phyloP scores from a whole-genome alignment of 2,113 vertebrate genomes.

The Phalacrocorax pelagicus region DNA sequence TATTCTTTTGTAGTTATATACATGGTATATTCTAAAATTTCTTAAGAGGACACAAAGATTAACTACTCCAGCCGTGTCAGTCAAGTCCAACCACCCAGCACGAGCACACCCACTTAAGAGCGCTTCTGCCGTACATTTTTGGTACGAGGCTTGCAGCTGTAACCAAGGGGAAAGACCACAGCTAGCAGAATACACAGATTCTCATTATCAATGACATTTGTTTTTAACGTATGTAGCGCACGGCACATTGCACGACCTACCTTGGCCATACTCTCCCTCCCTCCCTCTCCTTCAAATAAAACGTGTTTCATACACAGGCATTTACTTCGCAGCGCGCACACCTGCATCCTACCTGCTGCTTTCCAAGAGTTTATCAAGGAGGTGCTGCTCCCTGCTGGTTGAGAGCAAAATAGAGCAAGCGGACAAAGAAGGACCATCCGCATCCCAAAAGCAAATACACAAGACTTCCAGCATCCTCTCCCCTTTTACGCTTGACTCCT shows the following conservation, averaged over 20 bases:
- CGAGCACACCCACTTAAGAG: background rate
- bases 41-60: background rate
- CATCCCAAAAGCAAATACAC: background rate
- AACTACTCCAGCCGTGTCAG: background rate
- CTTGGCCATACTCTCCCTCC: background rate
- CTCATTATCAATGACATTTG: background rate
- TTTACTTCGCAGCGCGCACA: background rate
- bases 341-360: background rate
- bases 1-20: background rate
- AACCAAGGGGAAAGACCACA: background rate
- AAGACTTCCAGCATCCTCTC: background rate
- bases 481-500: background rate
- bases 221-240: background rate
- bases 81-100: background rate
- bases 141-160: background rate
- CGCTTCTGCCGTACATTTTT: background rate
- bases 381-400: constrained; percentile 66
- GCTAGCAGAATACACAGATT: background rate
- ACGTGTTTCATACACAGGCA: accelerated
- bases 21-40: background rate
- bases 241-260: background rate
- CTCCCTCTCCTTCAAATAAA: background rate
- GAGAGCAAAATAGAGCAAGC: background rate
- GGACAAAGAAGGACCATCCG: accelerated
- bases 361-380: background rate